Conservation (phyloP, 2,888 invertebrate genomes). For the Spialia ferax region DNA sequence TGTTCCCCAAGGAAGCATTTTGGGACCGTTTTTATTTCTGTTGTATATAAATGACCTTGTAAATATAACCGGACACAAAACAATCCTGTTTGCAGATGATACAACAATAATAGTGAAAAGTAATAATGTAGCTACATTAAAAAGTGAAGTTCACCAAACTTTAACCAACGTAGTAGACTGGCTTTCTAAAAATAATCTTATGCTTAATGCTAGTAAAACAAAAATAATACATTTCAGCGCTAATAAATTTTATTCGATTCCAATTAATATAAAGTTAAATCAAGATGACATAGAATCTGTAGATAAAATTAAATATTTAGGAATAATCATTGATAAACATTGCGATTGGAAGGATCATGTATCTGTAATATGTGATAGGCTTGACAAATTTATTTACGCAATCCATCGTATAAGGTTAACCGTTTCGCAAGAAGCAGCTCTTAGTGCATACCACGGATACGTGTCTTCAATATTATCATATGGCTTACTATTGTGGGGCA, state of each 20-base stretch:
- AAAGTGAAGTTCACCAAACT: neutral
- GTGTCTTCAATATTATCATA: neutral
- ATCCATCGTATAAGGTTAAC: neutral
- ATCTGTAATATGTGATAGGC: neutral
- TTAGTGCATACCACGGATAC: neutral
- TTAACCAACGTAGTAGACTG: neutral
- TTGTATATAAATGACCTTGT: constrained; percentile 1
- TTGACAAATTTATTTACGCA: neutral
- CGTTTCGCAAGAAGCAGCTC: neutral
- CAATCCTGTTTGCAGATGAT: neutral
- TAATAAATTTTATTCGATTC: neutral
- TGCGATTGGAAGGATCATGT: neutral
- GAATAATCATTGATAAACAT: neutral
- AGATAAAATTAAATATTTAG: neutral
- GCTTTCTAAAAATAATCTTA: neutral
- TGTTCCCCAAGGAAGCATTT: constrained; percentile 3
- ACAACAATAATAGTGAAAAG: neutral
- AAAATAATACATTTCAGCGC: neutral
- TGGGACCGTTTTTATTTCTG: constrained; percentile 5
- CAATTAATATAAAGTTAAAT: neutral
- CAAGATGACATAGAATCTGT: neutral
- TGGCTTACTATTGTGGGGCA: neutral
- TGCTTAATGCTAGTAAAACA: neutral
- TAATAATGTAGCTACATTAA: neutral
- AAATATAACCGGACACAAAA: neutral